phyloP scores from a whole-genome alignment of 2,113 vertebrate species.

The Myotis brandtii region DNA sequence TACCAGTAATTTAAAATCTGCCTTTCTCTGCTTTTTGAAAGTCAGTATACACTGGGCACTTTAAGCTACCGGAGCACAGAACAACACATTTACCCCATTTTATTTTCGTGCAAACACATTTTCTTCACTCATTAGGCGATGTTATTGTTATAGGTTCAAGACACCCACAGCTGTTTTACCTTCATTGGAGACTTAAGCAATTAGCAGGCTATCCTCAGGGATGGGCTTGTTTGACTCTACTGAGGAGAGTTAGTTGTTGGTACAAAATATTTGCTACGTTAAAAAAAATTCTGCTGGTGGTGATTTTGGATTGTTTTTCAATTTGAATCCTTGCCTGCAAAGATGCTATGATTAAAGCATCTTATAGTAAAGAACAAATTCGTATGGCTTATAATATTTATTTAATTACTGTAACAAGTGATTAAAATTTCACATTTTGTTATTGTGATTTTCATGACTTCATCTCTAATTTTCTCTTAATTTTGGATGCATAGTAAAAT shows the following conservation, averaged over 20 bases:
- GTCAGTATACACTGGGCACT: not conserved
- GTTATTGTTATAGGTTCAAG: conserved; percentile 39
- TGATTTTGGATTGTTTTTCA: conserved; percentile 21
- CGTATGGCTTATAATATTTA: not conserved
- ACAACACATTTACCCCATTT: not conserved
- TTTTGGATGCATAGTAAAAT: not conserved
- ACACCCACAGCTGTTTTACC: not conserved
- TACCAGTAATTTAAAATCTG: not conserved
- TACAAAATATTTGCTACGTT: not conserved
- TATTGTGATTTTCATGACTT: not conserved
- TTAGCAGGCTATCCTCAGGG: conserved; percentile 35
- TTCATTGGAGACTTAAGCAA: conserved; percentile 15
- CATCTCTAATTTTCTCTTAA: not conserved
- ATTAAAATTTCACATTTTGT: not conserved
- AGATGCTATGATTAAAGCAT: not conserved
- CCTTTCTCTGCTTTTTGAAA: not conserved
- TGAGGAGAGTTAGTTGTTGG: conserved; percentile 55
- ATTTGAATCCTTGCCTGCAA: conserved; percentile 45
- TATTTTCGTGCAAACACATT: not conserved
- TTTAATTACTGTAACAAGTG: not conserved
- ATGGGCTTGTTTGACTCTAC: not conserved
- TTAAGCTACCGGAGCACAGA: not conserved
- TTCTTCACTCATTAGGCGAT: conserved; percentile 29
- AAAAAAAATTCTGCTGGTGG: conserved; percentile 52
- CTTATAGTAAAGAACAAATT: not conserved